phyloP scores from a whole-genome alignment of 1,140 invertebrate genomes.

The Ceratina japonica region DNA sequence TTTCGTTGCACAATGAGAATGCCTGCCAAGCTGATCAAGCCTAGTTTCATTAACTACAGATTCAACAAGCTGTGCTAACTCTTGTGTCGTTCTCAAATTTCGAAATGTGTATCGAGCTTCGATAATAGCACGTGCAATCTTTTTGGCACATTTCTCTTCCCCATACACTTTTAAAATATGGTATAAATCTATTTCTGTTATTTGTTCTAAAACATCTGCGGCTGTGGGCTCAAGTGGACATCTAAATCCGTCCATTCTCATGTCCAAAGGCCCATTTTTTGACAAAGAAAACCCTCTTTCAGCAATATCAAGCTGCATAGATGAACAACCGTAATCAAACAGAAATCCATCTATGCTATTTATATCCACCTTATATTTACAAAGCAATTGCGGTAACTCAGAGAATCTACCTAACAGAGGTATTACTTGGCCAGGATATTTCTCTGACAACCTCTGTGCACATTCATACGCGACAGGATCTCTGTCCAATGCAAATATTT shows the following conservation, averaged over 20 bases:
- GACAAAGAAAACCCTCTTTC: slow-evolving; percentile 92
- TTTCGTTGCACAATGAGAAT: slow-evolving; percentile 92
- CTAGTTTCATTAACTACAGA: slow-evolving; percentile 78
- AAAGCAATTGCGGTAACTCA: slow-evolving; percentile 87
- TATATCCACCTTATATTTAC: slow-evolving; percentile 80
- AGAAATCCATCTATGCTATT: slow-evolving; percentile 91
- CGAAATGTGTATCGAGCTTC: slow-evolving; percentile 92
- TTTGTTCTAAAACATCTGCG: slow-evolving; percentile 89
- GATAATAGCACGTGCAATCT: slow-evolving; percentile 93
- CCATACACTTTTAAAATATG: slow-evolving; percentile 94
- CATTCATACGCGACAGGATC: slow-evolving; percentile 89
- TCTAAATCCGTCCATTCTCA: slow-evolving; percentile 94
- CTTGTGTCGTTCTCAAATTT: slow-evolving; percentile 89
- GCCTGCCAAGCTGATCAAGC: slow-evolving; percentile 86
- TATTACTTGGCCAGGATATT: slow-evolving; percentile 85
- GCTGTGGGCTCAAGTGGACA: slow-evolving; percentile 87
- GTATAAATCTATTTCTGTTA: slow-evolving; percentile 88
- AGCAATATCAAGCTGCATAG: slow-evolving; percentile 94
- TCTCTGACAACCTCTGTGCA: slow-evolving; percentile 82
- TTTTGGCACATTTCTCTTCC: slow-evolving; percentile 92
- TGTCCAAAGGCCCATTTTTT: slow-evolving; percentile 93
- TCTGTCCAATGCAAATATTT: slow-evolving; percentile 91
- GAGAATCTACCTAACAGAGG: slow-evolving; percentile 93
- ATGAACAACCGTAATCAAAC: slow-evolving; percentile 97
- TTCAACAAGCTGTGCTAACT: slow-evolving; percentile 90